Evolutionary conservation across 1,140 invertebrate genomes (phyloP), one percentile per base, ranked within the genome.

Genomic region (Stegodyphus mimosarum): DNA sequence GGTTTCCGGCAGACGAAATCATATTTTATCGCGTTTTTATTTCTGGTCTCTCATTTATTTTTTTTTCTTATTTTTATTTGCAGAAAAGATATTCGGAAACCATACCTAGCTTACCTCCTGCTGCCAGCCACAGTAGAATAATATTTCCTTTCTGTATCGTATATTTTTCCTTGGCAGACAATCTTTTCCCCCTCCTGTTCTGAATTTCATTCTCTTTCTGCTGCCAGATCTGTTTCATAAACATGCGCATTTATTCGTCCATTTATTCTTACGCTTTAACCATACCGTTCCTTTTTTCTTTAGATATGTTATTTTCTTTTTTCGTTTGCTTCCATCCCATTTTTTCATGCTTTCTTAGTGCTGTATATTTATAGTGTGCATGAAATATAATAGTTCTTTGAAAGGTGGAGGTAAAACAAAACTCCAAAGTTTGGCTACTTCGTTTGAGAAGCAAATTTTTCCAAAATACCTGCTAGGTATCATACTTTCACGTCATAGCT

Each of bases 231-330:
- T 73, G 79, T 83, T 83, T 83, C 79, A 83, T 83, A 83, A 83
- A 83, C 79, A 83, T 83, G 71, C 79, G 79, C 79, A 73, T 83
- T 83, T 83, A 83, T 83, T 83, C 79, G 15, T 51, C 70, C 79
- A 83, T 83, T 73, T 83, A 83, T 83, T 73, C 60, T 66, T 74
- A 71, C 66, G 48, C 66, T 53, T 74, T 83, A 71, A 79, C 60
- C 15, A 7, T 66, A 80, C 79, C 79, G 11, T 73, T 69, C 18
- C 15, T 50, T 69, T 33, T 33, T 33, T 33, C 33, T 3, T 3
- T 3, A 33, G 33, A 33, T 33, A 33, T 33, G 33, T 33, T 33
- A 33, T 33, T 33, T 33, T 33, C 33, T 33, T 33, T 33, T 33
- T 33, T 1, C 33, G 33, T 33, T 33, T 33, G 33, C 33, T 33